Evolutionary conservation across 1,140 invertebrate species (phyloP).

Genomic region (Ceratosolen fusciceps): DNA sequence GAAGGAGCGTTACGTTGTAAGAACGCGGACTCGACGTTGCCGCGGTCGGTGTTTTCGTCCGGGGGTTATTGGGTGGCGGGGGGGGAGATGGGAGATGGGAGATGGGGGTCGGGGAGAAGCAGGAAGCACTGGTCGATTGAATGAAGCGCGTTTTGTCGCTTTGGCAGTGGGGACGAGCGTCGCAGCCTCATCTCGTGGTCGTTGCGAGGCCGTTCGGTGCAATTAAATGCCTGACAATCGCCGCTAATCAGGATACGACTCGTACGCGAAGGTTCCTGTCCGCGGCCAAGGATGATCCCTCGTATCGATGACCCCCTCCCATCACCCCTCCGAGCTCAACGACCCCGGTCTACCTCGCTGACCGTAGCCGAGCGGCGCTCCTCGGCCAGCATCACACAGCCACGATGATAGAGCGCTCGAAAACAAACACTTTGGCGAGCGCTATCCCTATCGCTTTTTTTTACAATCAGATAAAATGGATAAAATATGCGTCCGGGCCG

Average conservation of each 20-base stretch:
- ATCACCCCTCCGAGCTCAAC: too few species aligned
- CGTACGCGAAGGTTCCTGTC: background rate
- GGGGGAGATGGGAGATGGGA: too few species aligned
- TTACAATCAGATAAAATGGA: too few species aligned
- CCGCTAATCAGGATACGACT: constrained; percentile 44
- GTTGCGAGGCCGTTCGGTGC: constrained; percentile 22
- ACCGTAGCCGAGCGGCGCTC: too few species aligned
- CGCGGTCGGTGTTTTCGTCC: too few species aligned
- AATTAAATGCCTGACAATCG: constrained; percentile 35
- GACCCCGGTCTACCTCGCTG: too few species aligned
- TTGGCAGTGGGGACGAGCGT: background rate
- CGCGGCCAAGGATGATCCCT: constrained; percentile 38
- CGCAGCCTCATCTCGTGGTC: constrained; percentile 20
- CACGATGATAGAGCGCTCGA: too few species aligned
- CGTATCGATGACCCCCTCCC: constrained; percentile 25
- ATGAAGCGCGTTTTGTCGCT: constrained; percentile 23
- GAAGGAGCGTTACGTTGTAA: too few species aligned
- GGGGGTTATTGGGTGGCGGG: too few species aligned
- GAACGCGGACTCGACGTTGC: too few species aligned
- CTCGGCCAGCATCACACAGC: too few species aligned
- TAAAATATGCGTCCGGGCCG: background rate
- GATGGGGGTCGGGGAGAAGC: constrained; percentile 42
- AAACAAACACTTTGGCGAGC: background rate
- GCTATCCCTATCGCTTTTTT: too few species aligned
- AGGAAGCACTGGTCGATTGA: constrained; percentile 39